Percentiles rank a stretch among this genome's conserved stretches.
phyloP scores from a whole-genome alignment of 2,888 invertebrate genomes.

The Heliconius sara region DNA sequence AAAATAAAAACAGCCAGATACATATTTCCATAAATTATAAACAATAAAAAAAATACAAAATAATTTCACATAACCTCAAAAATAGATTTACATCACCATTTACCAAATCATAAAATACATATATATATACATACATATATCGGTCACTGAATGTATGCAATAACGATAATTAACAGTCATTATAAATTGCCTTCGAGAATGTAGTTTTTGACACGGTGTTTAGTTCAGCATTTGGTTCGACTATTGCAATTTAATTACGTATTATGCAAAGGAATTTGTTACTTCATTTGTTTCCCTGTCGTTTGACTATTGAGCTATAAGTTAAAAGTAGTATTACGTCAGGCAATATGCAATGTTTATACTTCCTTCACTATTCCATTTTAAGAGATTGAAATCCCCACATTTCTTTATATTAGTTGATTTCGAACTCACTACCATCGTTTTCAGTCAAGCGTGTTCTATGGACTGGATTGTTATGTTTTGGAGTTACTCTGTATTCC shows the following conservation, averaged over 20 bases:
- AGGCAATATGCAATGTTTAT: neutral
- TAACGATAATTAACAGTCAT: constrained; percentile 20
- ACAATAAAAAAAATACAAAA: neutral
- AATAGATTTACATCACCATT: neutral
- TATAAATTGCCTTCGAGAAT: constrained; percentile 33
- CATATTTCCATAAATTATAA: neutral
- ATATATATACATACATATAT: neutral
- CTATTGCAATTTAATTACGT: neutral
- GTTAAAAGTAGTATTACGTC: neutral
- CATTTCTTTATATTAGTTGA: neutral
- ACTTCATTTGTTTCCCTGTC: neutral
- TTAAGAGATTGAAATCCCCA: neutral
- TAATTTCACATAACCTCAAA: neutral
- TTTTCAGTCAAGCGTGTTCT: neutral
- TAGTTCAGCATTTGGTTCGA: constrained; percentile 11
- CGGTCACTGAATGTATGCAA: constrained; percentile 26
- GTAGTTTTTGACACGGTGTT: constrained; percentile 31
- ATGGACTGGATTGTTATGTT: too few relatives aligned
- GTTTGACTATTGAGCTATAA: neutral
- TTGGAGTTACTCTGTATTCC: too few relatives aligned
- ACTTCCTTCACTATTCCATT: neutral
- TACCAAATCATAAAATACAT: constrained; percentile 8
- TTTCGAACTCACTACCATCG: neutral
- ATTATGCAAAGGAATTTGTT: constrained; percentile 1
- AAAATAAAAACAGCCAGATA: neutral